Base-by-base conservation (phyloP, 2,797 vertebrate genomes). In the Sternarchorhynchus goeldii region DNA sequence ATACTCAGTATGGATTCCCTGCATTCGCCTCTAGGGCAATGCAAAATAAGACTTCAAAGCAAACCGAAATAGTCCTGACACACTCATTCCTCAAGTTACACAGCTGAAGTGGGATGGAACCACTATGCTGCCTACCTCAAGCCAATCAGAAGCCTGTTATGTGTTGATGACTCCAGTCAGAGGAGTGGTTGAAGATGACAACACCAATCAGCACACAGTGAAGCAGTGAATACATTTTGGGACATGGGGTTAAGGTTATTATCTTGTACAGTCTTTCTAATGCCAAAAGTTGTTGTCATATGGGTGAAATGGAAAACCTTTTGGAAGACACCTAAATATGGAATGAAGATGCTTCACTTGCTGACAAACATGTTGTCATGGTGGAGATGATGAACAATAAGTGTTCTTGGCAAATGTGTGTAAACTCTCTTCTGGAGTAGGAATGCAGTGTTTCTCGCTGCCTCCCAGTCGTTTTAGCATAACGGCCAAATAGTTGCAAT, bases 41-140 rank as follows among this genome's bases (percentile, higher is more conserved):
- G 88, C 90, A 92, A 91, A 92, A 90, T 90, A 92, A 92, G 90
- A 92, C 93, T 92, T 94, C 93, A 93, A 94, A 94, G 84, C 86
- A 84, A 86, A 87, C 91, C 82, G 89, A 92, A 93, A 92, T 92
- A 94, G 90, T 92, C 88, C 88, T 91, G 92, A 93, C 90, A 92
- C 89, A 91, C 92, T 91, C 87, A 91, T 92, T 93, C 91, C 90
- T 91, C 88, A 85, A 89, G 91, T 90, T 90, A 89, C 90, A 90
- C 87, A 87, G 87, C 86, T 85, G 78, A 85, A 83, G 71, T 70
- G 71, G 77, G 62, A 71, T 62, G 74, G 86, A 81, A 87, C 88
- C 88, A 83, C 90, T 88, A 87, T 18, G 62, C 86, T 88, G 73
- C 88, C 87, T 89, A 88, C 84, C 79, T 89, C 88, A 86, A 87